phyloP scores from a whole-genome alignment of 2,797 vertebrate genomes.

The Acanthurus leucopareius region DNA sequence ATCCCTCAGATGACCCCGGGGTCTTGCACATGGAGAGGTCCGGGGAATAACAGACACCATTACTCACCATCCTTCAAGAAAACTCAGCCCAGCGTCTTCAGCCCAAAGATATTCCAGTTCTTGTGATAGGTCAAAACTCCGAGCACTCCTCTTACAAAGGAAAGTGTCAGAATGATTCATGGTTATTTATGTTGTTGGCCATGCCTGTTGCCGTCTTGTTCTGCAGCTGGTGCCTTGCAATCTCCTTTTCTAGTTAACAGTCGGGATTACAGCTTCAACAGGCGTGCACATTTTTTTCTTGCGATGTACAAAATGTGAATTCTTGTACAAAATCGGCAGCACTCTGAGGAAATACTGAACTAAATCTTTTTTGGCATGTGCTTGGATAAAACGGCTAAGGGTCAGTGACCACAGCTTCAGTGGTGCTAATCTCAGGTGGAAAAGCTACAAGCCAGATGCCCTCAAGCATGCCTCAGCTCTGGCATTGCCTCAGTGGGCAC shows the following conservation, averaged over 20 bases:
- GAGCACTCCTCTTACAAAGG: constrained; percentile 35
- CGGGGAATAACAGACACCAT: constrained; percentile 67
- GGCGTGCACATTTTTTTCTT: constrained; percentile 24
- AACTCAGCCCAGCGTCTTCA: constrained; percentile 35
- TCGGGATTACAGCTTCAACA: constrained; percentile 14
- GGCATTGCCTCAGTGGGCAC: constrained; percentile 53
- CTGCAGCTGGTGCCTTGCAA: constrained; percentile 25
- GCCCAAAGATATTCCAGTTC: constrained; percentile 51
- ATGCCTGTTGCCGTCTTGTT: constrained; percentile 27
- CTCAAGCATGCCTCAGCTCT: constrained; percentile 50
- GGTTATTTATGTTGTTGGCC: constrained; percentile 53
- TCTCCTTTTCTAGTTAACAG: constrained; percentile 16
- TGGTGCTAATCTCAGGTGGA: constrained; percentile 61
- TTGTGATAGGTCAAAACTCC: constrained; percentile 58
- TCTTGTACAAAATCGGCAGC: constrained; percentile 49
- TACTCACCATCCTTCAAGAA: constrained; percentile 64
- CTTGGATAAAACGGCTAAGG: constrained; percentile 40
- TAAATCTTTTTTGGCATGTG: constrained; percentile 21
- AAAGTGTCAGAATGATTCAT: constrained; percentile 63
- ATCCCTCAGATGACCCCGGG: constrained; percentile 63
- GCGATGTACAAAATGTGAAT: constrained; percentile 14
- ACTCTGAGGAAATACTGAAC: constrained; percentile 13
- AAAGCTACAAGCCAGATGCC: constrained; percentile 44
- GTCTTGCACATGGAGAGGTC: constrained; percentile 37
- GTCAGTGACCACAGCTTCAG: constrained; percentile 51